Evolutionary conservation across 2,888 invertebrate species (phyloP), one percentile per base, ranked within the genome.

Genomic region (Augochlorella aurata): DNA sequence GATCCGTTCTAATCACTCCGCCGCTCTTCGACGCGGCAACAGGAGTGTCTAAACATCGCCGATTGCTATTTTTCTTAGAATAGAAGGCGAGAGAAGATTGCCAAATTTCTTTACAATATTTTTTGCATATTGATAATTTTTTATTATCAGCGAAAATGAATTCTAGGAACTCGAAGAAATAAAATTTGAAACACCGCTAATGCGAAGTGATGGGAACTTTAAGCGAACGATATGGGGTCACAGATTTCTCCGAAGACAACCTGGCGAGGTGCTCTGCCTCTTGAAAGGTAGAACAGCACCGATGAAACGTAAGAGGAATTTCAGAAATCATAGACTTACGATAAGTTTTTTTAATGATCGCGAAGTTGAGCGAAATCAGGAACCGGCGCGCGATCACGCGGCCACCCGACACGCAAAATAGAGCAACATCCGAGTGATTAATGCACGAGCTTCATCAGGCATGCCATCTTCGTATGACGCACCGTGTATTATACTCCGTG

Each of bases 401-500:
- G 65, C 44, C 65, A 38, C 29, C n/a, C 12, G 44, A 38, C 65
- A 44, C 65, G 65, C 49, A 49, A 82, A 75, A 75, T 77, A 63
- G 83, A 72, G 58, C 68, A 65, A 82, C 83, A 77, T 69, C 71
- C 83, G 45, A 44, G 67, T 83, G 78, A 83, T 83, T 75, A 83
- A 83, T 83, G 70, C 70, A 66, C 66, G 58, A 78, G 74, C 54
- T 85, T 85, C 79, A 54, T 82, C 77, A 82, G 71, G 73, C 82
- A 71, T 85, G 77, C 71, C 83, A 74, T 83, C 70, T 74, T 83
- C 78, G 73, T 70, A 74, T 78, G 66, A 70, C 70, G 77, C 61
- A 38, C 21, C 21, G 63, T 52, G 79, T 83, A 83, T 83, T 83
- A 83, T 83, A 69, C 65, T 69, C 75, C 63, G 54, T 12, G 75